A percentile compares a stretch with the other conserved stretches of the same genome.
These are phyloP conservation scores for Zelleria hepariella DNA, from an alignment of 2,888 invertebrate genomes.

Conservation along the genomic window DNA sequence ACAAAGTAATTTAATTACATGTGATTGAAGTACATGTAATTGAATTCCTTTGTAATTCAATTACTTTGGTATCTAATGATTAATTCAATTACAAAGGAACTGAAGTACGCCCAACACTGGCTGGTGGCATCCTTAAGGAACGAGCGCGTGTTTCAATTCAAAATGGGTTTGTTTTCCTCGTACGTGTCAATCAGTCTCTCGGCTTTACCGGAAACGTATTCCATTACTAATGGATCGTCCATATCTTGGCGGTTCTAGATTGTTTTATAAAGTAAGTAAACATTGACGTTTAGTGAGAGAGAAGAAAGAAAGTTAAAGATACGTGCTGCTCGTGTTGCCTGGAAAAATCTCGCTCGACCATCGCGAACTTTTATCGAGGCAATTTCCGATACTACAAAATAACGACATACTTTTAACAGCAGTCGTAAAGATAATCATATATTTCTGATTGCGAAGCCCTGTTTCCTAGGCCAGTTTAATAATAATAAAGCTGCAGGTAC, in stretches of 20 bases:
- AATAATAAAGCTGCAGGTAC: conserved; percentile 14
- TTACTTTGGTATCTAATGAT: too few relatives aligned
- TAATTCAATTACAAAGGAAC: too few relatives aligned
- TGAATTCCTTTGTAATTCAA: too few relatives aligned
- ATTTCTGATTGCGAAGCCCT: background rate
- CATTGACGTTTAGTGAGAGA: background rate
- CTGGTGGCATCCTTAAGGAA: background rate
- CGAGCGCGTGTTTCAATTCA: background rate
- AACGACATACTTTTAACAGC: background rate
- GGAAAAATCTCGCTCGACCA: background rate
- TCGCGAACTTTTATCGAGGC: background rate
- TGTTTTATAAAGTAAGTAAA: background rate
- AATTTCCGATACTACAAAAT: background rate
- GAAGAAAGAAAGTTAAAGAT: background rate
- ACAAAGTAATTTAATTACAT: too few relatives aligned
- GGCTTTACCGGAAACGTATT: background rate
- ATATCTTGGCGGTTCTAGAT: background rate
- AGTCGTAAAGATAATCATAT: background rate
- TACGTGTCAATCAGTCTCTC: background rate
- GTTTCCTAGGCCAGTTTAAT: background rate
- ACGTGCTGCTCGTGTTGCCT: background rate
- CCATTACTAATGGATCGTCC: background rate
- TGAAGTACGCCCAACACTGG: too few relatives aligned
- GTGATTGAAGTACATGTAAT: too few relatives aligned
- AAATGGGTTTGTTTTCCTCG: conserved; percentile 9